Conservation (phyloP, 2,888 invertebrate genomes). For the Chalcosyrphus nemorum region DNA sequence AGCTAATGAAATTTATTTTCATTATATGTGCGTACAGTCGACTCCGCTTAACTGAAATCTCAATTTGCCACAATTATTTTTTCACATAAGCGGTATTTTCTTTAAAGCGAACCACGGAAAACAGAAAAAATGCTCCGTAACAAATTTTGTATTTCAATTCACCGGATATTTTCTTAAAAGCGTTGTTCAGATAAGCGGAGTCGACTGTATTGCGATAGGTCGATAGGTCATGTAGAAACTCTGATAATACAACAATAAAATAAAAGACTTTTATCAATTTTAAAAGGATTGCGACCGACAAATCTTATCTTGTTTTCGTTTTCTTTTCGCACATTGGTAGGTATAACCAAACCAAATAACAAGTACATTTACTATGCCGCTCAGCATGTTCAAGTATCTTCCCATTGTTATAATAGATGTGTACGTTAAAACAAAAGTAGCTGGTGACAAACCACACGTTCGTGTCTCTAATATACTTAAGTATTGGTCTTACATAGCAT, state of each 20-base stretch:
- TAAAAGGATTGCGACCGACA: not conserved
- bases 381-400: slow-evolving; percentile 20
- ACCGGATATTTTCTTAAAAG: too few relatives aligned
- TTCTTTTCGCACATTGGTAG: not conserved
- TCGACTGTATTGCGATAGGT: too few relatives aligned
- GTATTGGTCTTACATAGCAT: not conserved
- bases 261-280: slow-evolving; percentile 14
- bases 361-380: slow-evolving; percentile 1
- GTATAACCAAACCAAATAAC: not conserved
- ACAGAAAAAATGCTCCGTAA: too few relatives aligned
- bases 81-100: too few relatives aligned
- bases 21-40: slow-evolving; percentile 1
- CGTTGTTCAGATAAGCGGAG: too few relatives aligned
- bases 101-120: too few relatives aligned
- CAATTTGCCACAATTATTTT: too few relatives aligned
- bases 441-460: slow-evolving; percentile 33
- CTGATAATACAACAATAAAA: too few relatives aligned
- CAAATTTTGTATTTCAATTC: too few relatives aligned
- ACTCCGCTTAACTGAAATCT: too few relatives aligned
- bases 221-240: too few relatives aligned
- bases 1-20: not conserved
- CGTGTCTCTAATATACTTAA: slow-evolving; percentile 48
- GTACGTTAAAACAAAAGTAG: slow-evolving; percentile 38
- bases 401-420: slow-evolving; percentile 40
- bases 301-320: slow-evolving; percentile 50